A percentile compares a stretch with the other conserved stretches of the same genome.
phyloP scores from a whole-genome alignment of 2,113 vertebrate species.

The Crocuta crocuta region DNA sequence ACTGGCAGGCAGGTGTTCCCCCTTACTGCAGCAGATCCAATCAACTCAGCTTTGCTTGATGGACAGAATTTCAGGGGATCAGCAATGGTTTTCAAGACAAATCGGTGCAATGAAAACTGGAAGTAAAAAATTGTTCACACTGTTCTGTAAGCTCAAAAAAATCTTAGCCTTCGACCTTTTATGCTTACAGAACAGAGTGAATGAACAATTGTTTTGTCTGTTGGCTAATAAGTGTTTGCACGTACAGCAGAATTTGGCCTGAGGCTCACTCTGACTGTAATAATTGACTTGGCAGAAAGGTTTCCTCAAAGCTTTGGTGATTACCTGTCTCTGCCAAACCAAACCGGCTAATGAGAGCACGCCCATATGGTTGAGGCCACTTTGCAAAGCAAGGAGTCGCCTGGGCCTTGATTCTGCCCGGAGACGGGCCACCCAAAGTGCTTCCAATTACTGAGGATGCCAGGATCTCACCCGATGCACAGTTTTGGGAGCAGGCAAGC shows the following conservation, averaged over 20 bases:
- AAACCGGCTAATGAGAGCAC: background rate
- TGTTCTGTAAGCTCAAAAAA: background rate
- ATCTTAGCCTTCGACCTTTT: background rate
- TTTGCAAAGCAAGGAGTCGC: background rate
- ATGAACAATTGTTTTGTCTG: background rate
- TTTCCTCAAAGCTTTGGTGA: background rate
- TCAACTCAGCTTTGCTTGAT: background rate
- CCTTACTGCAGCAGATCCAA: background rate
- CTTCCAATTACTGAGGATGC: background rate
- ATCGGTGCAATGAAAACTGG: background rate
- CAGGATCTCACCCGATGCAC: background rate
- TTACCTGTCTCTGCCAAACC: conserved; percentile 10
- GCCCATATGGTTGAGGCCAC: background rate
- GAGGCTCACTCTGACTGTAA: background rate
- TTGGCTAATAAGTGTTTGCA: background rate
- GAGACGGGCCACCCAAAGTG: background rate
- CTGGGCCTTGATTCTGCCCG: background rate
- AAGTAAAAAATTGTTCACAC: background rate
- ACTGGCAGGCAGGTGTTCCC: background rate
- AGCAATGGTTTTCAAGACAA: background rate
- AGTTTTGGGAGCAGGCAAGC: background rate
- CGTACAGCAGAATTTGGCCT: background rate
- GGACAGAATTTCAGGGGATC: background rate
- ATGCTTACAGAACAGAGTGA: background rate
- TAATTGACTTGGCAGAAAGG: background rate